These are phyloP conservation scores for Metridium senile DNA, from an alignment of 92 coral and sea anemone genomes.

Conservation along the genomic window DNA sequence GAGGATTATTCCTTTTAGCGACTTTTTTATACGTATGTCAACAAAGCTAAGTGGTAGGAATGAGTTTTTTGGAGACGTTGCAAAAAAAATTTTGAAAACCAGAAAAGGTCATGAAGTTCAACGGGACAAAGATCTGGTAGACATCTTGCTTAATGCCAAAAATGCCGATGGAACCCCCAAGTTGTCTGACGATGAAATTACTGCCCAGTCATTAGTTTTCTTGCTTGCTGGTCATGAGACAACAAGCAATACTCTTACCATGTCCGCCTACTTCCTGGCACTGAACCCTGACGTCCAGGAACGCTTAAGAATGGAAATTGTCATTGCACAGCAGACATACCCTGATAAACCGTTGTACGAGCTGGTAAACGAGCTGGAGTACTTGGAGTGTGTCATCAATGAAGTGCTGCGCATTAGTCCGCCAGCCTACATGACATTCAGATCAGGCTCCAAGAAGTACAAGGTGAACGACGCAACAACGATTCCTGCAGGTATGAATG, in stretches of 20 bases:
- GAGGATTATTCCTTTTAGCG: neutral
- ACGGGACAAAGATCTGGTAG: conserved; percentile 29
- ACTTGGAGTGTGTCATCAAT: conserved; percentile 68
- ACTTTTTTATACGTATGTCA: neutral
- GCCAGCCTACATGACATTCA: conserved; percentile 39
- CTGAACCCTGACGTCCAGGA: conserved; percentile 65
- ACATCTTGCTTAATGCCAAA: conserved; percentile 37
- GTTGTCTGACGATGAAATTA: conserved; percentile 48
- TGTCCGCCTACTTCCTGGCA: conserved; percentile 57
- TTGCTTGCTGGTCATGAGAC: conserved; percentile 54
- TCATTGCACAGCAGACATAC: conserved; percentile 44
- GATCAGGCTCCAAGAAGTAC: conserved; percentile 50
- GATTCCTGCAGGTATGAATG: conserved; percentile 60
- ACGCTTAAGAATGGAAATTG: conserved; percentile 40
- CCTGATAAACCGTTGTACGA: conserved; percentile 59
- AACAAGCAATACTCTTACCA: conserved; percentile 55
- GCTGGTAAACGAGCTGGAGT: conserved; percentile 66
- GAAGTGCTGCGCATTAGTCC: conserved; percentile 67
- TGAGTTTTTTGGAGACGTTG: neutral
- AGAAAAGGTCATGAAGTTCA: conserved; percentile 4
- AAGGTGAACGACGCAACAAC: conserved; percentile 33
- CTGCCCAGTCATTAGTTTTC: conserved; percentile 44
- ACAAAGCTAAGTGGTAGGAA: neutral
- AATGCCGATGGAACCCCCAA: conserved; percentile 40
- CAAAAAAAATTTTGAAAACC: conserved; percentile 1